Base-by-base conservation (phyloP, 2,113 vertebrate genomes). In the Pygoscelis antarcticus region DNA sequence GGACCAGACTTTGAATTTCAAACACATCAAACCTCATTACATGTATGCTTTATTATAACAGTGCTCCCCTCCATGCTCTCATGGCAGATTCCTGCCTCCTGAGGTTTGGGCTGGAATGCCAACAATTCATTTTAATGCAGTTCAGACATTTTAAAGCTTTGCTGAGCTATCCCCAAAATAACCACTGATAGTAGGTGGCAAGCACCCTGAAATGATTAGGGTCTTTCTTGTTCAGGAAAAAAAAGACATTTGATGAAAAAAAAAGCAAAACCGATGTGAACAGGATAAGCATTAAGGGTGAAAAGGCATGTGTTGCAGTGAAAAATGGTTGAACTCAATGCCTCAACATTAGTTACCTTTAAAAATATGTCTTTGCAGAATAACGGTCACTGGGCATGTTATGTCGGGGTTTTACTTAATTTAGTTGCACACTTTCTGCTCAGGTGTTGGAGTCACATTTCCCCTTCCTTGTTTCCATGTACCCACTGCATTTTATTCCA, bases 91-190 rank as follows among this genome's bases (percentile, higher is more conserved):
- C 94, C 84, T 96, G 96, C 96, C 97, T 97, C 94, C 91, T 96
- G 95, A 96, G 95, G 96, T 97, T 96, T 97, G 96, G 71, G 82
- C 78, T 97, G 96, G 96, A 97, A 97, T 97, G 95, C 93, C 87
- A 97, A 95, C 94, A 95, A 97, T 96, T 95, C 90, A 74, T 95
- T 94, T 87, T 94, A 96, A 97, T 97, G 94, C 89, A 94, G 42
- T 90, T 96, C 95, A 97, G 95, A 94, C 89, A 95, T 96, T 90
- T 86, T 61, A 71, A 94, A 96, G 93, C 94, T 95, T 89, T 91
- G 94, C 84, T 85, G 75, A 94, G 58, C 89, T 93, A 80, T 89
- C 96, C 93, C 84, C 96, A 91, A 75, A 96, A 97, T 70, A 97
- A 95, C 87, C 91, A 46, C 87, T 95, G 96, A 95, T 94, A 94